A percentile compares a stretch with the other conserved stretches of the same genome.
Conservation (phyloP, 1,140 invertebrate species). For the Antheraea mylitta region DNA sequence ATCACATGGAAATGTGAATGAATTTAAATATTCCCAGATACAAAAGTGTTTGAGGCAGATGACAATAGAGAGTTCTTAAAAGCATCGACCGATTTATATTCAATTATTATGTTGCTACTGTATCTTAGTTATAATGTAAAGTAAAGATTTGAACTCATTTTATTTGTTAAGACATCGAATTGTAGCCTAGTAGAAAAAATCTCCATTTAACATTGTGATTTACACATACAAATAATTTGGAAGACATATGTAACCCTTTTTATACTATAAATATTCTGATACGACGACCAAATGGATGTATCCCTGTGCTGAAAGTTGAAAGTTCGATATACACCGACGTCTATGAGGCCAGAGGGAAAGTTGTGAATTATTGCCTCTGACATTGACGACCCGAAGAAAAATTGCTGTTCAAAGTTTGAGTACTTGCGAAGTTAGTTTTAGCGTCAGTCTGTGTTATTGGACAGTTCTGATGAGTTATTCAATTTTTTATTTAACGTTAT, state of each 20-base stretch:
- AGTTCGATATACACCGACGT: conserved; percentile 13
- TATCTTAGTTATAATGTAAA: too few relatives aligned
- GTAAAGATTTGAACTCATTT: too few relatives aligned
- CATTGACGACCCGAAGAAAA: conserved; percentile 56
- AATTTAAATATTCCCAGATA: too few relatives aligned
- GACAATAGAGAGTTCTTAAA: too few relatives aligned
- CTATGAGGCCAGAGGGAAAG: conserved; percentile 36
- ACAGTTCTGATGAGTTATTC: conserved; percentile 17
- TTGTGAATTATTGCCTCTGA: conserved; percentile 58
- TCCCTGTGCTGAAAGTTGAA: not conserved
- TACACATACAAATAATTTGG: too few relatives aligned
- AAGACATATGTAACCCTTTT: not conserved
- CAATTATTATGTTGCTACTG: too few relatives aligned
- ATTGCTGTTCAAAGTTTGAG: conserved; percentile 36
- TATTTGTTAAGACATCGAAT: too few relatives aligned
- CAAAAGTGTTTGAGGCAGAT: too few relatives aligned
- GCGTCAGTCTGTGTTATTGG: conserved; percentile 16
- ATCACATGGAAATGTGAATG: too few relatives aligned
- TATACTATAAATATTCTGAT: not conserved
- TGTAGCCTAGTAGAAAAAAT: too few relatives aligned
- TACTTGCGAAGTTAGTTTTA: conserved; percentile 11
- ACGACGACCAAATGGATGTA: not conserved
- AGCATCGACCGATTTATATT: too few relatives aligned
- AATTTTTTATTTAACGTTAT: conserved; percentile 8
- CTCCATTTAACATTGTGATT: too few relatives aligned